Conservation (phyloP, 2,888 invertebrate species). For the Caenorhabditis wallacei region DNA sequence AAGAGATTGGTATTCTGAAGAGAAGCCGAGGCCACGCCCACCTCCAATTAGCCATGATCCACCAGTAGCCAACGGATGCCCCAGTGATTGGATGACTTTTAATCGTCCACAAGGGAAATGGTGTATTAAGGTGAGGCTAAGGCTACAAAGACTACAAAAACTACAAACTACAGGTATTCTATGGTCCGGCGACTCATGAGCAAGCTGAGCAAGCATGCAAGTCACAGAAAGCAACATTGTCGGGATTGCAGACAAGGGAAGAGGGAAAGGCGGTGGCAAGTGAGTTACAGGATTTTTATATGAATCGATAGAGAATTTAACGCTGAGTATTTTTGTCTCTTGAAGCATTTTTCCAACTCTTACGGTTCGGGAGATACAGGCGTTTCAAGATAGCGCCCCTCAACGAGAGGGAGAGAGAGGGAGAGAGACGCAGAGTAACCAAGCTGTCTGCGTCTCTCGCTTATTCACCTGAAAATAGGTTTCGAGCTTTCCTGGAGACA, state of each 20-base stretch:
- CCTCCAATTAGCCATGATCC: neutral
- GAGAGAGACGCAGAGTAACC: too few relatives aligned
- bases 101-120: constrained; percentile 9
- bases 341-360: too few relatives aligned
- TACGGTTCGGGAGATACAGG: too few relatives aligned
- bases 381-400: too few relatives aligned
- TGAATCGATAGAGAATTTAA: too few relatives aligned
- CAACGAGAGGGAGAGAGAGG: too few relatives aligned
- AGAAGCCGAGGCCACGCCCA: neutral
- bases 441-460: too few relatives aligned
- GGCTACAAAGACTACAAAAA: constrained; percentile 11
- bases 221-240: neutral
- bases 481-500: too few relatives aligned
- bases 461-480: too few relatives aligned
- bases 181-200: neutral
- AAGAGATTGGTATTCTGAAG: too few relatives aligned
- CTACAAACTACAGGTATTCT: neutral
- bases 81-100: neutral
- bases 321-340: too few relatives aligned
- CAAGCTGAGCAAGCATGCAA: neutral
- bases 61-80: neutral
- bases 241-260: neutral
- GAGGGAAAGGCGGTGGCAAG: neutral
- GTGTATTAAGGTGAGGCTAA: constrained; percentile 4
- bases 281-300: too few relatives aligned